These are phyloP conservation scores for Xiphophorus hellerii DNA, from an alignment of 2,113 vertebrate species.

Conservation along the genomic window DNA sequence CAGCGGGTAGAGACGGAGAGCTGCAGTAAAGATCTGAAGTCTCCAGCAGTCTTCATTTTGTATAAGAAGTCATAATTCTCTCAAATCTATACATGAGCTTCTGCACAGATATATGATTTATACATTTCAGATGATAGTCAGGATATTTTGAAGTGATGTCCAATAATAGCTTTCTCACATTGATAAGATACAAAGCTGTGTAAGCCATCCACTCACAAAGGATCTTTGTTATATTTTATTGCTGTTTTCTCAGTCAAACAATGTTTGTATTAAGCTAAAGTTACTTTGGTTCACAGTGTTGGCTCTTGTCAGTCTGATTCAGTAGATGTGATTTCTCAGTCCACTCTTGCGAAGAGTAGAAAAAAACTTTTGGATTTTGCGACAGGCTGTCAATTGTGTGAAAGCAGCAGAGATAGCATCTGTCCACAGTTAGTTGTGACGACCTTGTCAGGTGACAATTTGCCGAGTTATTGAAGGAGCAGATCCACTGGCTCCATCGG, in stretches of 20 bases:
- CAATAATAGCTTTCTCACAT: neutral
- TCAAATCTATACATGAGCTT: neutral
- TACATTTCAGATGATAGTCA: neutral
- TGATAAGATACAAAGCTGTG: neutral
- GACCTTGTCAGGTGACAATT: neutral
- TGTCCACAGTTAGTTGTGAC: neutral
- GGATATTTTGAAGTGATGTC: neutral
- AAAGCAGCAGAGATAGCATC: neutral
- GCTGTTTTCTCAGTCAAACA: neutral
- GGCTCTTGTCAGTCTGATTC: too few species aligned
- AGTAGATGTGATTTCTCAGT: too few species aligned
- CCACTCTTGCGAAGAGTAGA: neutral
- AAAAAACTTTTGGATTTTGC: neutral
- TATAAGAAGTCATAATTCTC: neutral
- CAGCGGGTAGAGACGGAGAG: neutral
- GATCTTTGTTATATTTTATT: neutral
- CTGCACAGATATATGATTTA: neutral
- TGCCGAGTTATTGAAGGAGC: too few species aligned
- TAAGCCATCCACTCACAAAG: neutral
- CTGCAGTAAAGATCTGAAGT: neutral
- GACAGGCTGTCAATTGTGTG: neutral
- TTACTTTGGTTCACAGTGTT: neutral
- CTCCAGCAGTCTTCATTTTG: neutral
- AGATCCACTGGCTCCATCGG: too few species aligned
- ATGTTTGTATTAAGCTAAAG: neutral